A percentile compares a stretch with the other conserved stretches of the same genome.
Evolutionary conservation across 2,797 vertebrate genomes (phyloP).

Genomic region (Spinus pinus): DNA sequence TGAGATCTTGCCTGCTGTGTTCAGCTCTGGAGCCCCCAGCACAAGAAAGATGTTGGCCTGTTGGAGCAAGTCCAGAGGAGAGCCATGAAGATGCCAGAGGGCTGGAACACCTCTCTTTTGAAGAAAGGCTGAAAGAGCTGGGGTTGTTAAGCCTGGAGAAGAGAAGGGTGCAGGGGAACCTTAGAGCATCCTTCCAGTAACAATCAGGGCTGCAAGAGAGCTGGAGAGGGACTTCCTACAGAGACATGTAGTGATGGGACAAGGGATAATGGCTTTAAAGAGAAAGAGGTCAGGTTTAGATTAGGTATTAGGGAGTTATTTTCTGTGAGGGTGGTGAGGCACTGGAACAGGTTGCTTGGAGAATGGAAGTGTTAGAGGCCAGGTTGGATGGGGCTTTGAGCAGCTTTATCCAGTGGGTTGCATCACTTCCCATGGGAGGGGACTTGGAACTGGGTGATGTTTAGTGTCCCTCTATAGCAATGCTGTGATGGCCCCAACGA

Average conservation of each 20-base stretch:
- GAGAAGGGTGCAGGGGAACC: background rate
- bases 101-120: background rate
- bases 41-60: background rate
- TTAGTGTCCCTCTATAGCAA: background rate
- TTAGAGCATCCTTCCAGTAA: background rate
- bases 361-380: background rate
- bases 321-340: background rate
- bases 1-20: background rate
- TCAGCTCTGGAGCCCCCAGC: background rate
- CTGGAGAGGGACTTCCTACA: background rate
- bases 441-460: background rate
- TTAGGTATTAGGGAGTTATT: background rate
- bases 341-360: background rate
- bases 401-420: background rate
- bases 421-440: background rate
- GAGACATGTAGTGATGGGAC: background rate
- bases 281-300: background rate
- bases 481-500: no score
- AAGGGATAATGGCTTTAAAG: background rate
- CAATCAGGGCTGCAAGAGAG: background rate
- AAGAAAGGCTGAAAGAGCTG: background rate
- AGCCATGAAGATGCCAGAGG: background rate
- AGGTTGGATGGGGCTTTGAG: background rate
- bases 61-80: background rate
- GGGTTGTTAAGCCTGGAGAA: background rate